These are phyloP conservation scores for Clamator glandarius DNA, from an alignment of 2,797 vertebrate genomes.

Conservation along the genomic window DNA sequence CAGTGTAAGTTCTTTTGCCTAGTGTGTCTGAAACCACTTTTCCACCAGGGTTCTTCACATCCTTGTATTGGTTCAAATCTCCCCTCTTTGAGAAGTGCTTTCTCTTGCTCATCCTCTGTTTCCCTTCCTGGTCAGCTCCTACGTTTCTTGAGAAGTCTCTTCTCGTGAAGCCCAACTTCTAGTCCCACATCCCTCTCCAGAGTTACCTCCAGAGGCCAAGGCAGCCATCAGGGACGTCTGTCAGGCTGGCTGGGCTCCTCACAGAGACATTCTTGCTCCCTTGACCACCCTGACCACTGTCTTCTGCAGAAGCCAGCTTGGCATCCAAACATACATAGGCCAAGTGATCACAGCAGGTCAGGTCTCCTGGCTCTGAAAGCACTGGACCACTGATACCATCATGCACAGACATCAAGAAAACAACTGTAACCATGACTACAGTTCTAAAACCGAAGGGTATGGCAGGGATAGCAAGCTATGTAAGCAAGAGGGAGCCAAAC, in stretches of 20 bases:
- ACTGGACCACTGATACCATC: neutral
- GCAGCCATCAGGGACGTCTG: neutral
- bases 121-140: neutral
- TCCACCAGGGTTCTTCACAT: neutral
- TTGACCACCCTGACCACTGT: accelerated
- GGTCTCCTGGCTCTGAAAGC: neutral
- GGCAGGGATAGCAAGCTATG: neutral
- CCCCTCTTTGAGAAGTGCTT: neutral
- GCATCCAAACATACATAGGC: neutral
- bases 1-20: neutral
- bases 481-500: neutral
- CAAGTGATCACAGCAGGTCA: neutral
- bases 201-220: neutral
- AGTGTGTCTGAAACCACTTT: neutral
- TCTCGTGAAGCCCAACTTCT: neutral
- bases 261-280: neutral
- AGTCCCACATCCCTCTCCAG: neutral
- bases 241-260: neutral
- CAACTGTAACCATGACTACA: neutral
- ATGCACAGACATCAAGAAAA: neutral
- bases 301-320: neutral
- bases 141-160: neutral
- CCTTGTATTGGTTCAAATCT: neutral
- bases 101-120: neutral
- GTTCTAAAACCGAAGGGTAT: neutral